Evolutionary conservation across 2,113 vertebrate genomes (phyloP).

Genomic region (Myrmophylax atrothorax): DNA sequence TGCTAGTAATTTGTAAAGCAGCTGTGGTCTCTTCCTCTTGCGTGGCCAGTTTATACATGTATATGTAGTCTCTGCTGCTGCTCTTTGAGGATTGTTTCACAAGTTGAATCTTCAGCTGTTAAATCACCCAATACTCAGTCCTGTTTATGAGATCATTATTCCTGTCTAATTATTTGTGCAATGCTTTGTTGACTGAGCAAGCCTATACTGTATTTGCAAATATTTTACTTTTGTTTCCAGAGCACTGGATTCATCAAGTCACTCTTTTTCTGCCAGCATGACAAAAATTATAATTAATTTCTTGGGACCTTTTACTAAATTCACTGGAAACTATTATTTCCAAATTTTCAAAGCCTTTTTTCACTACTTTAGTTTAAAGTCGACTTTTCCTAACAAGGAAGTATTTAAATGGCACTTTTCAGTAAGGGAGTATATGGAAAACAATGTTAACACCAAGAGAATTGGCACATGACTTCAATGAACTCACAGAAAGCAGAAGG

Average conservation of each 20-base stretch:
- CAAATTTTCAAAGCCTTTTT: not conserved
- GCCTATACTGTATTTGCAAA: not conserved
- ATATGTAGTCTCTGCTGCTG: not conserved
- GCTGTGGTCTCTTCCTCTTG: not conserved
- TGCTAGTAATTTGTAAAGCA: not conserved
- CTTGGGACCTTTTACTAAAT: not conserved
- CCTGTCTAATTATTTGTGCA: not conserved
- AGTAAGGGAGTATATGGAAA: not conserved
- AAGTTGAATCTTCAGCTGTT: not conserved
- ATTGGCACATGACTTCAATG: not conserved
- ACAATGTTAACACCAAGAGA: not conserved
- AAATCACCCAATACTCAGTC: not conserved
- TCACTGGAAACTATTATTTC: not conserved
- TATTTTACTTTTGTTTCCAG: constrained; percentile 7
- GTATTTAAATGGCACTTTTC: not conserved
- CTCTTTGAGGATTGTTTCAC: not conserved
- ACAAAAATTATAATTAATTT: not conserved
- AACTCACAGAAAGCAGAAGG: not conserved
- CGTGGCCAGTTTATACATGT: not conserved
- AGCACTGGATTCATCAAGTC: not conserved
- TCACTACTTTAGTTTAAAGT: not conserved
- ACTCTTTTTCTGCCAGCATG: not conserved
- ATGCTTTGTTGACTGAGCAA: not conserved
- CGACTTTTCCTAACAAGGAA: not conserved
- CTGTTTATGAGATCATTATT: not conserved